These are phyloP conservation scores for Amphilophus citrinellus DNA, from an alignment of 2,113 vertebrate species.

Conservation along the genomic window DNA sequence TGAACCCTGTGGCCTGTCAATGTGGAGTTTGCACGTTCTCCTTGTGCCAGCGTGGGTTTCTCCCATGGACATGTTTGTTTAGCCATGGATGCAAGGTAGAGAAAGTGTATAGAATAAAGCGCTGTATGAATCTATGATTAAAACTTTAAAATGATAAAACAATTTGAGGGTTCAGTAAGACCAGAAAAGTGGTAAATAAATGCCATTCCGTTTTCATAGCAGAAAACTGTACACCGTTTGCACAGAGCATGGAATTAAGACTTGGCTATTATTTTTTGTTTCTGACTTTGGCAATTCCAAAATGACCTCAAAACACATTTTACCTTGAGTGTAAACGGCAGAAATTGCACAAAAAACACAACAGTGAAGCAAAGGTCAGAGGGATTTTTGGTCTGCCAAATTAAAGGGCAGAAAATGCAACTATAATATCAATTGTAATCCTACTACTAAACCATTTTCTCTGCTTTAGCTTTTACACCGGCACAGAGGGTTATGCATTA, in stretches of 20 bases:
- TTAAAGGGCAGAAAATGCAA: neutral
- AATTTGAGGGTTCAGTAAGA: rapidly evolving
- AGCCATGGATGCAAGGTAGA: neutral
- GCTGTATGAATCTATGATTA: neutral
- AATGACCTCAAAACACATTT: neutral
- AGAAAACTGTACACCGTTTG: neutral
- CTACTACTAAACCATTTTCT: neutral
- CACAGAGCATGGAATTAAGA: neutral
- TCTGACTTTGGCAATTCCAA: neutral
- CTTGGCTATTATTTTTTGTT: neutral
- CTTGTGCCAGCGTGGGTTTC: neutral
- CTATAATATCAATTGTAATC: neutral
- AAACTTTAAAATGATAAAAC: neutral
- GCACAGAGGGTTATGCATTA: neutral
- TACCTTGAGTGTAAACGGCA: neutral
- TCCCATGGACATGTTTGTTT: neutral
- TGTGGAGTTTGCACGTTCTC: neutral
- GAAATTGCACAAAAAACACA: neutral
- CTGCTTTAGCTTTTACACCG: neutral
- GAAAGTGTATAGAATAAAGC: neutral
- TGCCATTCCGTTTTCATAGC: neutral
- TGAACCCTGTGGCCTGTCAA: neutral
- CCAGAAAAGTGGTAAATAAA: neutral
- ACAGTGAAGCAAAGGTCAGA: neutral
- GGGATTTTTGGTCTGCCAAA: neutral